Conservation (phyloP, 2,113 vertebrate species). For the Carlito syrichta region DNA sequence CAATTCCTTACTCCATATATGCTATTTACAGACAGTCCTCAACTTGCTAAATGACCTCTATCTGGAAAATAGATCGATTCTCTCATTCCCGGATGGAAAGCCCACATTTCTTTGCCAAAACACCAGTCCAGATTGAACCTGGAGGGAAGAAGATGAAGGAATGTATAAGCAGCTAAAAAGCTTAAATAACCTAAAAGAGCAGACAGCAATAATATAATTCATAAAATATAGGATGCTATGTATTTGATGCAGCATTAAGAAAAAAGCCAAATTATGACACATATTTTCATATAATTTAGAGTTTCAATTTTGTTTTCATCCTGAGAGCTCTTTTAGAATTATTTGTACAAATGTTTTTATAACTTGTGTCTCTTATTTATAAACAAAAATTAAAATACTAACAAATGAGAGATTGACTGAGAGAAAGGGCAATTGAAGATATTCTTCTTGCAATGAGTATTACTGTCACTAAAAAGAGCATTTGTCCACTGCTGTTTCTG, state of each 20-base stretch:
- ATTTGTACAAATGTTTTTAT: not conserved
- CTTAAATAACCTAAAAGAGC: not conserved
- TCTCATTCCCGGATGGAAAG: not conserved
- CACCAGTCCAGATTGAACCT: not conserved
- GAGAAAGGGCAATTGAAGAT: not conserved
- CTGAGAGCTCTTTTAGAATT: not conserved
- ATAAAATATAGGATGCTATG: not conserved
- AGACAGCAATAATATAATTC: not conserved
- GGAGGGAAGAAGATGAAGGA: accelerated
- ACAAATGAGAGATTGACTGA: not conserved
- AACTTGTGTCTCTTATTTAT: not conserved
- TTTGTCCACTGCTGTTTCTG: not conserved
- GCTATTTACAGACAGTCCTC: not conserved
- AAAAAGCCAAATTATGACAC: not conserved
- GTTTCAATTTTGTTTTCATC: not conserved
- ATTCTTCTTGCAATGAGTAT: not conserved
- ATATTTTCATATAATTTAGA: not conserved
- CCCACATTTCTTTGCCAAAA: not conserved
- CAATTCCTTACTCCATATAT: not conserved
- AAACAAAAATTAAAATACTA: not conserved
- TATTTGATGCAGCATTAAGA: not conserved
- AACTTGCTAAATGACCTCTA: not conserved
- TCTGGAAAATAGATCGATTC: not conserved
- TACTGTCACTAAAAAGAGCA: not conserved
- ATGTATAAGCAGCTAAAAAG: not conserved